Conservation (phyloP, 2,888 invertebrate species). For the Eristalis pertinax region DNA sequence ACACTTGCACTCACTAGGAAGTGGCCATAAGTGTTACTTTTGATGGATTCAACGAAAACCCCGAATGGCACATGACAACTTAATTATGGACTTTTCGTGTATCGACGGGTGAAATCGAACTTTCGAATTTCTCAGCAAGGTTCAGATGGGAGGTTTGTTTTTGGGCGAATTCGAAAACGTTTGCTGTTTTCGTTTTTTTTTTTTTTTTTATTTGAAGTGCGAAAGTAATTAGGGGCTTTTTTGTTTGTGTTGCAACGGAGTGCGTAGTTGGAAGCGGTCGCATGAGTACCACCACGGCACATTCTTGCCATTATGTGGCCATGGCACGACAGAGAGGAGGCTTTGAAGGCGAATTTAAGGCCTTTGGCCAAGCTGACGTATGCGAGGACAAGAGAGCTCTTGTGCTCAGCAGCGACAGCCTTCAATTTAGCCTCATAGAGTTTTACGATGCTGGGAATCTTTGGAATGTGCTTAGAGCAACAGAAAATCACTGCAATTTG, state of each 20-base stretch:
- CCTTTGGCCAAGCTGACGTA: neutral
- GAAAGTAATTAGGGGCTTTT: neutral
- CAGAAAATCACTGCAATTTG: no score
- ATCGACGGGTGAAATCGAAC: conserved; percentile 40
- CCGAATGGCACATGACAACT: conserved; percentile 29
- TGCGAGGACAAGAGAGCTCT: no score
- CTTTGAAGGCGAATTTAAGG: neutral
- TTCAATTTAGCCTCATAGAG: no score
- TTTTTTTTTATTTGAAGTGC: neutral
- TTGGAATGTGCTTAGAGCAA: no score
- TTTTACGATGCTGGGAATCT: no score
- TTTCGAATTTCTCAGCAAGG: conserved; percentile 21
- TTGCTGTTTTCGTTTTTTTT: no score
- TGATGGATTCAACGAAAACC: conserved; percentile 42
- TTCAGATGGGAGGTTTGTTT: neutral
- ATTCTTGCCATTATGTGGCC: neutral
- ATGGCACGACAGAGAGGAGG: neutral
- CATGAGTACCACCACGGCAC: neutral
- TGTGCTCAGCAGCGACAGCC: no score
- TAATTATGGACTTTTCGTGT: conserved; percentile 33
- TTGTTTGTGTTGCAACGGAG: neutral
- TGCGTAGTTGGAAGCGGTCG: neutral
- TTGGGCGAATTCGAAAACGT: neutral
- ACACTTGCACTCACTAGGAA: conserved; percentile 26
- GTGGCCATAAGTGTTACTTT: conserved; percentile 23